Conservation (phyloP, 2,888 invertebrate genomes). For the Drosophila maculinotata region DNA sequence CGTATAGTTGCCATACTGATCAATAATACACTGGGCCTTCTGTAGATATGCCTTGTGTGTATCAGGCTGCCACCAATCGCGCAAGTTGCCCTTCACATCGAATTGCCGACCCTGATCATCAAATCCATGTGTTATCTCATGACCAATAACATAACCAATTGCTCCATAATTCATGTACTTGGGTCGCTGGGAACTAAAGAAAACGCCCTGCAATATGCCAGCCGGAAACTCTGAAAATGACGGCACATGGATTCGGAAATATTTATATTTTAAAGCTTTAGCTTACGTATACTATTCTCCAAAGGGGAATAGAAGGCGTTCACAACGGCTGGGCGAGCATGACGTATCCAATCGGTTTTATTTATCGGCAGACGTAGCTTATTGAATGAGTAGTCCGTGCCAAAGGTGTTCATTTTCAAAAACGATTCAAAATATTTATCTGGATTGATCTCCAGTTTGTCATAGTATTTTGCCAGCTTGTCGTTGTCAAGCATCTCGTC, state of each 20-base stretch:
- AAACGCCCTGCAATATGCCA: slow-evolving; percentile 95
- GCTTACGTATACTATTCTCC: slow-evolving; percentile 95
- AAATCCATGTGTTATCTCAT: slow-evolving; percentile 96
- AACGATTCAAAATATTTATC: slow-evolving; percentile 91
- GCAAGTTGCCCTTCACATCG: slow-evolving; percentile 95
- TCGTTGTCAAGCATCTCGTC: slow-evolving; percentile 93
- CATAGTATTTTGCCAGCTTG: slow-evolving; percentile 92
- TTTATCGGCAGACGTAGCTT: slow-evolving; percentile 92
- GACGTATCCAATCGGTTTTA: slow-evolving; percentile 94
- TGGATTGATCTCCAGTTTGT: slow-evolving; percentile 90
- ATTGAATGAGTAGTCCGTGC: slow-evolving; percentile 91
- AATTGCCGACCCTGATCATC: slow-evolving; percentile 96
- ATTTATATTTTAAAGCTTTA: not conserved
- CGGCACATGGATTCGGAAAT: not conserved
- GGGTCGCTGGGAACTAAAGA: slow-evolving; percentile 95
- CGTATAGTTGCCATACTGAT: slow-evolving; percentile 96
- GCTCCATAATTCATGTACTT: slow-evolving; percentile 97
- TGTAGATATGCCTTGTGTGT: slow-evolving; percentile 93
- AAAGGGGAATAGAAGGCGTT: slow-evolving; percentile 94
- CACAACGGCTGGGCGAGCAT: slow-evolving; percentile 93
- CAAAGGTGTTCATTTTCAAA: slow-evolving; percentile 91
- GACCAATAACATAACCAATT: slow-evolving; percentile 96
- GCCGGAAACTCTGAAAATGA: slow-evolving; percentile 94
- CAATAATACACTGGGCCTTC: slow-evolving; percentile 95
- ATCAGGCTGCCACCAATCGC: slow-evolving; percentile 95